phyloP scores from a whole-genome alignment of 2,797 vertebrate genomes.

The Anabas testudineus region DNA sequence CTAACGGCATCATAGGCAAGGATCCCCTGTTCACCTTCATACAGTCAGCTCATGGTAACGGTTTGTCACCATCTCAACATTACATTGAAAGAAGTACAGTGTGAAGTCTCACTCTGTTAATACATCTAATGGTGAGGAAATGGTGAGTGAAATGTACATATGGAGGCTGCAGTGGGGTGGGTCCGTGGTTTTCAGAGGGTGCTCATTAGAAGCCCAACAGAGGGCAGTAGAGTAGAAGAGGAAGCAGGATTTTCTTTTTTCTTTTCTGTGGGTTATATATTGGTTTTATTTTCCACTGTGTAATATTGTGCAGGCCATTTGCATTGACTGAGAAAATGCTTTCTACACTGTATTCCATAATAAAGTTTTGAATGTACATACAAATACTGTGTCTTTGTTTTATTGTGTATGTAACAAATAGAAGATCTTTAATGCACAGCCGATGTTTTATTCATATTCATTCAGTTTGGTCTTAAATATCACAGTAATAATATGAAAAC shows the following conservation, averaged over 20 bases:
- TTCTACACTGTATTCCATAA: constrained; percentile 99
- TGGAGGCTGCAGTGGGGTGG: constrained; percentile 62
- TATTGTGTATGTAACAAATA: neutral
- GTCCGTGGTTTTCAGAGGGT: constrained; percentile 59
- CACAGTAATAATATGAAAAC: too few relatives aligned
- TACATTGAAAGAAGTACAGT: constrained; percentile 18
- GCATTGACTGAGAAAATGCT: constrained; percentile 95
- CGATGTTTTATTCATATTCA: neutral
- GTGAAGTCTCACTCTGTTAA: constrained; percentile 29
- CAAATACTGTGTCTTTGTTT: constrained; percentile 17
- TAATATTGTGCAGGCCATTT: constrained; percentile 94
- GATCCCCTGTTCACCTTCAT: constrained; percentile 24
- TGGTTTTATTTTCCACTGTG: constrained; percentile 78
- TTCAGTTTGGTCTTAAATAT: neutral
- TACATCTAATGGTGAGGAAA: constrained; percentile 15
- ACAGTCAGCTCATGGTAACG: constrained; percentile 21
- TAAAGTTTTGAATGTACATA: constrained; percentile 97
- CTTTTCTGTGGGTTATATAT: constrained; percentile 69
- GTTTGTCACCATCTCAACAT: constrained; percentile 17
- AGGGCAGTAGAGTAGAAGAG: constrained; percentile 73
- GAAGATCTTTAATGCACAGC: neutral
- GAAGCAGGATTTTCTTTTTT: constrained; percentile 74
- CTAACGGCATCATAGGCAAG: neutral
- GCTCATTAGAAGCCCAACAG: constrained; percentile 65
- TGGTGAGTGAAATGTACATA: constrained; percentile 31